Conservation (phyloP, 1,140 invertebrate species). For the Myzus persicae region DNA sequence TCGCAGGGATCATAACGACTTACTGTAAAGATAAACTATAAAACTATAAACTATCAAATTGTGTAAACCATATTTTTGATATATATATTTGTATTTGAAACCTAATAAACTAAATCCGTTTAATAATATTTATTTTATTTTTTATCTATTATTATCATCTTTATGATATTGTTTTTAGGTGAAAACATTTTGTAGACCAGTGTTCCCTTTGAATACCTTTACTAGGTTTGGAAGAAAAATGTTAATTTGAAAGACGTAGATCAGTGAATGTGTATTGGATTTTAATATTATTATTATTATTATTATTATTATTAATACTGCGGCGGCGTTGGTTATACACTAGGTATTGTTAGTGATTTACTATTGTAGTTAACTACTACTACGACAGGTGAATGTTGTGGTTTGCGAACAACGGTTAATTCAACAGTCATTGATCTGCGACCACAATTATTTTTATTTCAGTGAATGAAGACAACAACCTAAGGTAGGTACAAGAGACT, state of each 20-base stretch:
- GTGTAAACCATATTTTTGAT: constrained; percentile 33
- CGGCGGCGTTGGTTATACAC: too few relatives aligned
- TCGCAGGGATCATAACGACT: not conserved
- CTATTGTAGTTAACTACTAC: not conserved
- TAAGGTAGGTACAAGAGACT: not conserved
- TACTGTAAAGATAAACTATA: not conserved
- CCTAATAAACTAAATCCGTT: constrained; percentile 51
- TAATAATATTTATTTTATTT: constrained; percentile 26
- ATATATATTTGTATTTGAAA: constrained; percentile 29
- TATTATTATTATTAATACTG: not conserved
- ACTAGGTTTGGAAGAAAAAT: not conserved
- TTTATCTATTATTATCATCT: not conserved
- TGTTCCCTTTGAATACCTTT: not conserved
- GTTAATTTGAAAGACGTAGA: not conserved
- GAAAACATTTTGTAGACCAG: not conserved
- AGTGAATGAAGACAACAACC: not conserved
- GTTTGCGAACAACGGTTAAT: not conserved
- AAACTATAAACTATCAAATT: not conserved
- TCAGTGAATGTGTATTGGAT: not conserved
- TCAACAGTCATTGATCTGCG: not conserved
- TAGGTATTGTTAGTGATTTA: not conserved
- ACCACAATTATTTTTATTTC: not conserved
- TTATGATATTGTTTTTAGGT: not conserved
- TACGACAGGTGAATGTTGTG: not conserved
- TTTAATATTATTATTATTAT: not conserved